These are phyloP conservation scores for Tanytarsus gracilentus DNA, from an alignment of 2,888 invertebrate genomes.

Conservation along the genomic window DNA sequence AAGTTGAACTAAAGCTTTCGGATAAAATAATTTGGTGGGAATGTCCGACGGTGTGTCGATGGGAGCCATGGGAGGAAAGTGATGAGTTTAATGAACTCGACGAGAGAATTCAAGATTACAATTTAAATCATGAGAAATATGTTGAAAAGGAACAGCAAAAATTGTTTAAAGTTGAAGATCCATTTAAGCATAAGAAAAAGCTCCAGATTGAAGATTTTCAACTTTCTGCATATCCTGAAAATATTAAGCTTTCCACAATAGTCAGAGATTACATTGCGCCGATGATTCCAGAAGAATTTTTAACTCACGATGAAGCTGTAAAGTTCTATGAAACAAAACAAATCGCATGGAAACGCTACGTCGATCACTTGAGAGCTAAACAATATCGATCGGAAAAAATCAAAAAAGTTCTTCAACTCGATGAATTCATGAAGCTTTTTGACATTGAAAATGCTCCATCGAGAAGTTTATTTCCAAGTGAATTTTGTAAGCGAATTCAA, in stretches of 20 bases:
- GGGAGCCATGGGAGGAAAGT: constrained; percentile 26
- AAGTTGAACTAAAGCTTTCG: constrained; percentile 15
- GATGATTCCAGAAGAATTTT: constrained; percentile 6
- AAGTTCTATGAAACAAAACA: constrained; percentile 11
- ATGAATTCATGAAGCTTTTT: neutral
- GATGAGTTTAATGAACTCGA: constrained; percentile 15
- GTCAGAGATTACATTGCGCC: constrained; percentile 3
- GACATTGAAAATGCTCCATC: neutral
- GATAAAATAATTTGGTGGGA: constrained; percentile 23
- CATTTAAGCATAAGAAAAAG: neutral
- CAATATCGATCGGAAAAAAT: no score
- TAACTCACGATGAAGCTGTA: neutral
- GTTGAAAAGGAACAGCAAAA: neutral
- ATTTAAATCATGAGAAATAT: constrained; percentile 16
- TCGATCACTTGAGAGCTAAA: neutral
- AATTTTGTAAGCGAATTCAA: neutral
- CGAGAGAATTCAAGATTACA: neutral
- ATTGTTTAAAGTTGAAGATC: neutral
- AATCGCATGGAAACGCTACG: neutral
- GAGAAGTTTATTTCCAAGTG: neutral
- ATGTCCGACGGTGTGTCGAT: constrained; percentile 22
- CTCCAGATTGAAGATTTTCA: neutral
- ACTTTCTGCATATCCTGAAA: neutral
- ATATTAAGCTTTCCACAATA: neutral
- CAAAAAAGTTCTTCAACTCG: no score